Evolutionary conservation across 2,113 vertebrate genomes (phyloP).

Genomic region (Irena cyanogastra): DNA sequence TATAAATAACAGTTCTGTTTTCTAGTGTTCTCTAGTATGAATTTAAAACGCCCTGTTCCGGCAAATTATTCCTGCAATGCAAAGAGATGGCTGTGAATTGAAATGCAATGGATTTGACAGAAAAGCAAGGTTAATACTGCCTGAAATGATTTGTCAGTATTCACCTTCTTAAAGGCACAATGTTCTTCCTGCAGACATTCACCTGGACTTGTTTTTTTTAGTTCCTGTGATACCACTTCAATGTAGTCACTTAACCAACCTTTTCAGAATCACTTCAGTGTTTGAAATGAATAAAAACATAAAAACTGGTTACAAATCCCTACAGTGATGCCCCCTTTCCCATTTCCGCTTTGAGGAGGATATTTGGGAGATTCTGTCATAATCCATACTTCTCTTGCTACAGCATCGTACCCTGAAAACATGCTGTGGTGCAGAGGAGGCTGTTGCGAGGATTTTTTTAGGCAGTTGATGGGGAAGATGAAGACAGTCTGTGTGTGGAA

Average conservation of each 20-base stretch:
- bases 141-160: not conserved
- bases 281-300: not conserved
- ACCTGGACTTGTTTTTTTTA: not conserved
- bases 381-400: not conserved
- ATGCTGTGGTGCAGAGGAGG: not conserved
- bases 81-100: not conserved
- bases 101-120: not conserved
- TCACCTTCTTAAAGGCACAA: not conserved
- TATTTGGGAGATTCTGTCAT: not conserved
- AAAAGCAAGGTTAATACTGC: not conserved
- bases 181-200: not conserved
- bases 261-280: not conserved
- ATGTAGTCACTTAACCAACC: not conserved
- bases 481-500: not conserved
- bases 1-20: conserved; percentile 48
- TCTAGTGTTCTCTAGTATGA: not conserved
- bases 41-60: not conserved
- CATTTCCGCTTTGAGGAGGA: not conserved
- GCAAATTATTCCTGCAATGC: not conserved
- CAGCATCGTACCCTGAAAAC: not conserved
- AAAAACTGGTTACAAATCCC: not conserved
- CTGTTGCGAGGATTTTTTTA: not conserved
- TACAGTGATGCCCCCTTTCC: not conserved
- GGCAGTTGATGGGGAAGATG: not conserved
- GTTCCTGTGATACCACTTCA: not conserved